phyloP scores from a whole-genome alignment of 2,113 vertebrate species.

The Lasiurus cinereus region DNA sequence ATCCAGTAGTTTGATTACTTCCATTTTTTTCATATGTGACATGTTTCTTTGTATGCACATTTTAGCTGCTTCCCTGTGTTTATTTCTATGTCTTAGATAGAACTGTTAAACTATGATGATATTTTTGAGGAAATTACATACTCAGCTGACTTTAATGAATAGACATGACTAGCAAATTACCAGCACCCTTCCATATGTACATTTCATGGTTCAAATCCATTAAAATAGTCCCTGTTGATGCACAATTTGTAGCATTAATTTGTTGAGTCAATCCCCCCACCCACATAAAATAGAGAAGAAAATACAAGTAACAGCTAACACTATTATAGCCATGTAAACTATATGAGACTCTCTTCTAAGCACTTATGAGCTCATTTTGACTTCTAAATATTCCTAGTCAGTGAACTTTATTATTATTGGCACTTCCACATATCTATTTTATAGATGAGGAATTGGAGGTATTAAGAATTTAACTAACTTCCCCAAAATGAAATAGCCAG shows the following conservation, averaged over 20 bases:
- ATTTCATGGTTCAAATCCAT: slow-evolving; percentile 45
- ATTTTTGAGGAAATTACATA: slow-evolving; percentile 63
- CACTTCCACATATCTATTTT: slow-evolving; percentile 26
- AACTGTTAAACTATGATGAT: neutral
- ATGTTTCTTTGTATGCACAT: too few relatives aligned
- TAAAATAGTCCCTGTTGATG: neutral
- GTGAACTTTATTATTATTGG: neutral
- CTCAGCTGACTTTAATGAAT: slow-evolving; percentile 41
- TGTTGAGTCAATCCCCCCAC: neutral
- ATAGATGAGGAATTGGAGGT: neutral
- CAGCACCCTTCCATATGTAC: neutral
- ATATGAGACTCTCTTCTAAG: neutral
- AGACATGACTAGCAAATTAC: slow-evolving; percentile 31
- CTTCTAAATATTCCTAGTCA: neutral
- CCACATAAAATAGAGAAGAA: neutral
- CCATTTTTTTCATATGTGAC: too few relatives aligned
- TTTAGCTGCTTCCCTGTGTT: too few relatives aligned
- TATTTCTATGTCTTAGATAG: too few relatives aligned
- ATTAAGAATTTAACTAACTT: slow-evolving; percentile 47
- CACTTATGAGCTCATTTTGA: neutral
- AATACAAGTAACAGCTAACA: slow-evolving; percentile 22
- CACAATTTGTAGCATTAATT: slow-evolving; percentile 10
- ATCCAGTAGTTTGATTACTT: too few relatives aligned
- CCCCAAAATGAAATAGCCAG: neutral
- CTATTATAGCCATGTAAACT: neutral